phyloP scores from a whole-genome alignment of 2,888 invertebrate species.

The Lottia scabra region DNA sequence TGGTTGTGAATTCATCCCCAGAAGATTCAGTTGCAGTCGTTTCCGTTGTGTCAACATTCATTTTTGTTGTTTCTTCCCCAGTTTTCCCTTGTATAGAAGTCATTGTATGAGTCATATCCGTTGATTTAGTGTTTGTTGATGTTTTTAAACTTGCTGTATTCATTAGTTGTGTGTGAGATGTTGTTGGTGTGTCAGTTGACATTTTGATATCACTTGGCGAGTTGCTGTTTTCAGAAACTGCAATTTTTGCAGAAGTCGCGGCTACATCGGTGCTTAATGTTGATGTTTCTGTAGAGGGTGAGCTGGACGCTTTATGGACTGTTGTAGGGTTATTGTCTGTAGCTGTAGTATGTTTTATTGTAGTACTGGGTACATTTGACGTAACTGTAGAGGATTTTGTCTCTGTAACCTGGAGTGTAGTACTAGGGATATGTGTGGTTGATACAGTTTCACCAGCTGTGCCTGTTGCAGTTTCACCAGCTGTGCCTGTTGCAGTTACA shows the following conservation, averaged over 20 bases:
- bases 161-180: neutral
- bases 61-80: neutral
- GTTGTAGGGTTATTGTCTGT: no score
- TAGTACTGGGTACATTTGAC: neutral
- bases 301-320: no score
- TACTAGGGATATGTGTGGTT: neutral
- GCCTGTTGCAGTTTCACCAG: neutral
- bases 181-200: neutral
- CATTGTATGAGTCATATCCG: neutral
- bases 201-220: neutral
- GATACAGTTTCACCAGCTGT: neutral
- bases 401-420: no score
- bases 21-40: neutral
- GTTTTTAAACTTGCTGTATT: neutral
- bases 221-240: neutral
- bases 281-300: no score
- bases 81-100: neutral
- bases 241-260: no score
- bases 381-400: neutral
- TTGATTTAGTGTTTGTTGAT: neutral
- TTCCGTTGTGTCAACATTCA: neutral
- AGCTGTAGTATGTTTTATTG: no score
- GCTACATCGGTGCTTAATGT: no score
- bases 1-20: neutral
- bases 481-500: neutral